Evolutionary conservation across 2,888 invertebrate species (phyloP), one percentile per base, ranked within the genome.

Genomic region (Terebella lapidaria): DNA sequence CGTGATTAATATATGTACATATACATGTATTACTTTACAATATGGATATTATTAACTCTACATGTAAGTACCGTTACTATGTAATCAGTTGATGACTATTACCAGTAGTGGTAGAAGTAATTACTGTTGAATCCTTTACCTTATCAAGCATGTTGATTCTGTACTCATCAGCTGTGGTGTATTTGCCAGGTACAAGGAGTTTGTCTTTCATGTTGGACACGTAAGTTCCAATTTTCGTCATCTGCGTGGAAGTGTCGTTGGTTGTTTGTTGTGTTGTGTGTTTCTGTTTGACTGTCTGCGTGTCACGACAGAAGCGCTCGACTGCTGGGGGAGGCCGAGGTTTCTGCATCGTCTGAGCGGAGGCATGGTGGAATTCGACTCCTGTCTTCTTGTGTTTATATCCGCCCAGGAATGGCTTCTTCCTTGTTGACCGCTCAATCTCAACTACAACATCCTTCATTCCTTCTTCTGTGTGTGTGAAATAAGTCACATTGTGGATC

Each of bases 341-440:
- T 57, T 74, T 76, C 56, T 72, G 76, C 59, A 85, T 63, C 82
- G 93, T 93, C 82, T 94, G 93, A 0, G 90, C 87, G 65, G 85
- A 87, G 2, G 91, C 93, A 81, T 94, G 89, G 70, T 90, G 87
- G 76, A 88, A 94, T 71, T 88, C 85, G 5, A 84, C 79, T 25
- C 88, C 87, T 58, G 88, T 89, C 56, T 84, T 75, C 67, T 85
- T 85, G 78, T 94, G 86, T 62, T 85, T 84, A 80, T 89, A 94
- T 30, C 94, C 94, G 56, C 92, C 91, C 67, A 89, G 80, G 81
- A 87, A 90, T 0, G 91, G 90, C 74, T 92, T 93, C 46, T 83
- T 75, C 47, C 68, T 68, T 28, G 71, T 72, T 2, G 73, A 64
- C 58, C 77, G 64, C 60, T 79, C 78, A 52, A 81, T 78, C 66